Evolutionary conservation across 1,140 invertebrate genomes (phyloP), one percentile per base, ranked within the genome.

Genomic region (Panulirus ornatus): DNA sequence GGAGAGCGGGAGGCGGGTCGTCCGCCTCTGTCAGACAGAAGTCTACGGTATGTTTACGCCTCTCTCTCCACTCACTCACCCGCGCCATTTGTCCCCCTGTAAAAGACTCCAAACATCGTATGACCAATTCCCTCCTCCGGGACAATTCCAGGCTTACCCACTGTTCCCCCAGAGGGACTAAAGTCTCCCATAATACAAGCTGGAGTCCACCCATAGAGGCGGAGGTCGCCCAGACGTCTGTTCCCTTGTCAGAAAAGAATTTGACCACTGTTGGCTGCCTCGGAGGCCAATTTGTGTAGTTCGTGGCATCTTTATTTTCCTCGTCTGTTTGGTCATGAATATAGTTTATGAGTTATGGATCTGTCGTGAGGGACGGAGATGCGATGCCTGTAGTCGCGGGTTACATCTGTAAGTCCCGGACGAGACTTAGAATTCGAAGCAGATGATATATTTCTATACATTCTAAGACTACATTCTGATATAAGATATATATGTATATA

Each of bases 1-100:
- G 54, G 54, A 58, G 19, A 58, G 22, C 54, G 54, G 34, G n/a
- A 83, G 81, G 66, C 16, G 38, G 19, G 27, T 36, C 34, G 14
- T 11, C 16, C 1, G 36, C 51, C 8, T 27, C 2, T 1, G 2
- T n/a, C 11, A 34, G 22, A 38, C 14, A 58, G 5, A 44, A 81
- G 30, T 71, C 86, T 88, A 88, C 86, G 86, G 76, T 51, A 11
- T 81, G 63, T 71, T 88, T 82, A 88, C 86, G 86, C 86, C 86
- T 82, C 40, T 82, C 40, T 71, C 5, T 88, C 30, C 76, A 79
- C 54, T 66, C 44, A 6, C 63, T 47, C 54, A 8, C 40, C 40
- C 40, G n/a, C 22, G 40, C 71, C 86, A 88, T 82, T 81, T 88
- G 85, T 88, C 47, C 75, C 27, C 36, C 58, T 42, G 58, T 71